A percentile compares a stretch with the other conserved stretches of the same genome.
These are phyloP conservation scores for Aegithalos caudatus DNA, from an alignment of 2,113 vertebrate species.

Conservation along the genomic window DNA sequence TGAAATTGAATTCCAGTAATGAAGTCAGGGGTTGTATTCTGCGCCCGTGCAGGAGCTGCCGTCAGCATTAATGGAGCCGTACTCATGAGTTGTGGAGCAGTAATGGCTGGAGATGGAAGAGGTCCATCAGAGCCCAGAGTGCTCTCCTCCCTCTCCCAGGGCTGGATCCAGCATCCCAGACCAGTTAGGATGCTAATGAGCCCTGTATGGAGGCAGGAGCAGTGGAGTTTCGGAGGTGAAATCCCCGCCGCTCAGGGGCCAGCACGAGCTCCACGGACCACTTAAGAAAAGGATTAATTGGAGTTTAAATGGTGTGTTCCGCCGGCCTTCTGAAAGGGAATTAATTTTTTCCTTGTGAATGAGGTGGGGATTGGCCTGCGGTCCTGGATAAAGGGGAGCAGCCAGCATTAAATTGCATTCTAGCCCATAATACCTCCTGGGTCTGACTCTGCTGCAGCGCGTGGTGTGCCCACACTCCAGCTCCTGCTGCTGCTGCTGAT, in stretches of 20 bases:
- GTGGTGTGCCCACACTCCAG: rapidly evolving
- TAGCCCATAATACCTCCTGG: not conserved
- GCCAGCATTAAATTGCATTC: constrained; percentile 6
- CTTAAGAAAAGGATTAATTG: constrained; percentile 46
- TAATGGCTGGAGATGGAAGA: not conserved
- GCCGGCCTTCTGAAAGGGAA: not conserved
- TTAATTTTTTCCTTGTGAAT: constrained; percentile 14
- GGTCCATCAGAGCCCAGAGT: not conserved
- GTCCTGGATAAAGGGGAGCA: not conserved
- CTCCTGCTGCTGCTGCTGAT: not conserved
- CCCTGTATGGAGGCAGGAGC: not conserved
- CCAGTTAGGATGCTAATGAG: not conserved
- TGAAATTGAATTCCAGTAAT: constrained; percentile 73
- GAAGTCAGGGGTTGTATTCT: constrained; percentile 62
- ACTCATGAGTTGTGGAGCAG: not conserved
- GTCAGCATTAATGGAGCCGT: constrained; percentile 17
- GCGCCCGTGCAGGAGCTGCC: not conserved
- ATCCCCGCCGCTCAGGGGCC: not conserved
- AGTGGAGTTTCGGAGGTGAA: not conserved
- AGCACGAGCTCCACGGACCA: not conserved
- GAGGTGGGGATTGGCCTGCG: not conserved
- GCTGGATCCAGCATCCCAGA: not conserved
- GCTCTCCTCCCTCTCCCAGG: not conserved
- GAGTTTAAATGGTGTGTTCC: constrained; percentile 30
- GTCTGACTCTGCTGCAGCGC: not conserved